A percentile compares a stretch with the other conserved stretches of the same genome.
Conservation (phyloP, 2,888 invertebrate genomes). For the Euplexia lucipara region DNA sequence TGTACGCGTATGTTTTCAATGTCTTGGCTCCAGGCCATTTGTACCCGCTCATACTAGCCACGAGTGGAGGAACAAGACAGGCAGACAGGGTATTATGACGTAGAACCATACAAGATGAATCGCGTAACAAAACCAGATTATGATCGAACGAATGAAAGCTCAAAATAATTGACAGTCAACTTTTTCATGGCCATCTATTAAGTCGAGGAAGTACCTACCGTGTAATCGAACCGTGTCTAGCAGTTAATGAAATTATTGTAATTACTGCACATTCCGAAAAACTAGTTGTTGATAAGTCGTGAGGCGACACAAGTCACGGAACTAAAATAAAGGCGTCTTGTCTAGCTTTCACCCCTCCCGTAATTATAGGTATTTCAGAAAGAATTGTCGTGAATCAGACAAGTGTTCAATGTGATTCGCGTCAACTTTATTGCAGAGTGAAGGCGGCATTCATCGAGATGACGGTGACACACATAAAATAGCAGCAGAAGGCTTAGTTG, state of each 20-base stretch:
- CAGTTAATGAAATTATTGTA: constrained; percentile 66
- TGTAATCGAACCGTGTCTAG: constrained; percentile 52
- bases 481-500: constrained; percentile 21
- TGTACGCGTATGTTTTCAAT: constrained; percentile 38
- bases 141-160: constrained; percentile 51
- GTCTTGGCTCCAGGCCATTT: constrained; percentile 61
- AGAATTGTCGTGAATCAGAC: constrained; percentile 77
- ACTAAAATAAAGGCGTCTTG: constrained; percentile 71
- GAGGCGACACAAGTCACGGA: constrained; percentile 77
- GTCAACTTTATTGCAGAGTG: constrained; percentile 57
- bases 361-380: constrained; percentile 81
- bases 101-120: constrained; percentile 20
- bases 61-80: constrained; percentile 13
- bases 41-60: constrained; percentile 28
- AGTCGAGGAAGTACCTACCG: constrained; percentile 39
- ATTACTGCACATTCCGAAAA: constrained; percentile 63
- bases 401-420: constrained; percentile 69
- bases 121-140: constrained; percentile 31
- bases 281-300: constrained; percentile 70
- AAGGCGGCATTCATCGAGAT: constrained; percentile 74
- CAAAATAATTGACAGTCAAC: constrained; percentile 50
- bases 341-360: constrained; percentile 80
- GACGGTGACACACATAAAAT: constrained; percentile 20
- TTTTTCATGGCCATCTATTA: constrained; percentile 57
- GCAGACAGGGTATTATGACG: constrained; percentile 30